Evolutionary conservation across 2,797 vertebrate genomes (phyloP).

Genomic region (Neosilurus mollespiculum): DNA sequence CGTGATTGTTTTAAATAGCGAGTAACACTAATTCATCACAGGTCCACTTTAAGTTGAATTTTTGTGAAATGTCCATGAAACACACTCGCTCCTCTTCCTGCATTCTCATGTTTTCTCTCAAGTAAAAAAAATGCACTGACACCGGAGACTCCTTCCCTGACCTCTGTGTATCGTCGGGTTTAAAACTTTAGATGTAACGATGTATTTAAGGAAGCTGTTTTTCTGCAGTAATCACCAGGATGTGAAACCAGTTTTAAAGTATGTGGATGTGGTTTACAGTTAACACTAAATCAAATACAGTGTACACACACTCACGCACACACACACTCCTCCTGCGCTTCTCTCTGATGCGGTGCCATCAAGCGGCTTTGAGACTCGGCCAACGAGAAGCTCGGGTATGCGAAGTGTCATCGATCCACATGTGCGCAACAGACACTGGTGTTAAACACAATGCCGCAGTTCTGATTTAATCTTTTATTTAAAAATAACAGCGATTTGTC

Average conservation of each 20-base stretch:
- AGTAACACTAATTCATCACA: too few relatives aligned
- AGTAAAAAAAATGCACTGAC: neutral
- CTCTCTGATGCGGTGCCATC: constrained; percentile 89
- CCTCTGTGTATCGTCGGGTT: neutral
- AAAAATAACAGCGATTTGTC: neutral
- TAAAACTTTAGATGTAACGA: neutral
- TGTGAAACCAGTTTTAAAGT: constrained; percentile 57
- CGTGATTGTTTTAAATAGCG: too few relatives aligned
- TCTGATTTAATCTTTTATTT: neutral
- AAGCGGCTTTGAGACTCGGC: constrained; percentile 86
- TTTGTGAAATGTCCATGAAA: too few relatives aligned
- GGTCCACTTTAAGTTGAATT: too few relatives aligned
- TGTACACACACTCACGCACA: constrained; percentile 17
- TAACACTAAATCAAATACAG: constrained; percentile 26
- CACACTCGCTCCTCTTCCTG: too few relatives aligned
- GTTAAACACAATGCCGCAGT: neutral
- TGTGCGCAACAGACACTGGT: constrained; percentile 86
- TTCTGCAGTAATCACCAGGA: neutral
- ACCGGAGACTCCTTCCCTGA: neutral
- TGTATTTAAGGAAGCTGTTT: neutral
- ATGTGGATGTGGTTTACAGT: constrained; percentile 58
- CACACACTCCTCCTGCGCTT: constrained; percentile 51
- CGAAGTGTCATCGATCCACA: constrained; percentile 87
- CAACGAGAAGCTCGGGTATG: constrained; percentile 86
- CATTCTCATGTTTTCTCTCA: too few relatives aligned